Evolutionary conservation across 2,113 vertebrate genomes (phyloP).

Genomic region (Asarcornis scutulata): DNA sequence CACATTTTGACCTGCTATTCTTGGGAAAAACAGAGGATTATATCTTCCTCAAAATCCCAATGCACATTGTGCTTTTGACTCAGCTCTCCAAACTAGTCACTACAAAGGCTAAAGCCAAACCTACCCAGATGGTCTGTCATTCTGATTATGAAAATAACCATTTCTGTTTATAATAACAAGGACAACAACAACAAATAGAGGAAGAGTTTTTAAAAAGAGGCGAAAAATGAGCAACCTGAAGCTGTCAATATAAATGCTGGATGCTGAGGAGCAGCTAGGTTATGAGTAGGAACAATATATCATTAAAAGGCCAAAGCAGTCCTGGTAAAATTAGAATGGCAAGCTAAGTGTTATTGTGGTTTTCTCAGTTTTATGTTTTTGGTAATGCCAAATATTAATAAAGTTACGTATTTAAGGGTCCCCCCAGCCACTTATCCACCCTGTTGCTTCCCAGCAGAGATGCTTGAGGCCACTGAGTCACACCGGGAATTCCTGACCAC

Average conservation of each 20-base stretch:
- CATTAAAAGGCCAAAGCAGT: not conserved
- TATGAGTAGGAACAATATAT: not conserved
- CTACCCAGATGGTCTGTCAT: not conserved
- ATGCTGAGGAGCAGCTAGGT: not conserved
- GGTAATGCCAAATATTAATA: not conserved
- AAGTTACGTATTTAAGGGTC: not conserved
- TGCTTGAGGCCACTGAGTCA: not conserved
- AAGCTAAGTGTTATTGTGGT: not conserved
- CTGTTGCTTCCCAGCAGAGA: not conserved
- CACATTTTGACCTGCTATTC: not conserved
- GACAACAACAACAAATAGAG: not conserved
- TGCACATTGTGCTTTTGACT: not conserved
- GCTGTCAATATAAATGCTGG: too few relatives aligned
- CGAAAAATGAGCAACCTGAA: not conserved
- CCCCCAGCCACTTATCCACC: not conserved
- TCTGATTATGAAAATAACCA: not conserved
- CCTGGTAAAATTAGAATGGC: not conserved
- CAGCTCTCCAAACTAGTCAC: not conserved
- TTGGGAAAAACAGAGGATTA: not conserved
- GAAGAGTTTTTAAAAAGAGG: not conserved
- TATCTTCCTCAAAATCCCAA: not conserved
- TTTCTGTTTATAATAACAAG: not conserved
- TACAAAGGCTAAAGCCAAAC: not conserved
- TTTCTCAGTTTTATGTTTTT: not conserved
- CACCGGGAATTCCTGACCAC: not conserved